A percentile compares a stretch with the other conserved stretches of the same genome.
Evolutionary conservation across 2,888 invertebrate species (phyloP).

Genomic region (Pantelozetes paolii): DNA sequence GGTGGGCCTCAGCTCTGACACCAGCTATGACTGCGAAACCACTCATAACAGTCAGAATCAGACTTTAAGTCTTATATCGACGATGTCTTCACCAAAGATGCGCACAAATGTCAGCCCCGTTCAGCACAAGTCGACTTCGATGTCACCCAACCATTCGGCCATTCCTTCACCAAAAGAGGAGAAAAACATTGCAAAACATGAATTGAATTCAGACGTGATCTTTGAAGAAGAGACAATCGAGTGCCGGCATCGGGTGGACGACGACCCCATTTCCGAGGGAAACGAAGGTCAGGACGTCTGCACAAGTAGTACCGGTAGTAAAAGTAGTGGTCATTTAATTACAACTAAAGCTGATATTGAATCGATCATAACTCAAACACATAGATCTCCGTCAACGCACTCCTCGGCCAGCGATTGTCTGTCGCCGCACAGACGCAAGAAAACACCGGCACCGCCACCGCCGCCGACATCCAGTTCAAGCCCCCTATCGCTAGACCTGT

Average conservation of each 20-base stretch:
- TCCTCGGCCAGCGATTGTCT: constrained; percentile 34
- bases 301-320: constrained; percentile 41
- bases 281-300: constrained; percentile 34
- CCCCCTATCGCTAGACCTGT: constrained; percentile 18
- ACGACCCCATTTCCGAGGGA: constrained; percentile 39
- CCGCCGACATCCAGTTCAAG: constrained; percentile 39
- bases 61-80: background rate
- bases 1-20: constrained; percentile 22
- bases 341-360: constrained; percentile 41
- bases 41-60: constrained; percentile 31
- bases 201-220: background rate
- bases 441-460: constrained; percentile 42
- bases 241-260: constrained; percentile 15
- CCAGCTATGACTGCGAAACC: constrained; percentile 20
- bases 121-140: constrained; percentile 32
- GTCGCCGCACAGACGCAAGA: constrained; percentile 41
- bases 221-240: background rate
- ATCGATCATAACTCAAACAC: constrained; percentile 23
- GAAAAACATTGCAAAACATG: background rate
- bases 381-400: constrained; percentile 37
- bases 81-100: background rate
- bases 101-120: constrained; percentile 20
- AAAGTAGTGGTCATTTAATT: constrained; percentile 37
- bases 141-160: constrained; percentile 11
- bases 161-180: constrained; percentile 19